phyloP scores from a whole-genome alignment of 2,797 vertebrate genomes.

The Rousettus madagascariensis region DNA sequence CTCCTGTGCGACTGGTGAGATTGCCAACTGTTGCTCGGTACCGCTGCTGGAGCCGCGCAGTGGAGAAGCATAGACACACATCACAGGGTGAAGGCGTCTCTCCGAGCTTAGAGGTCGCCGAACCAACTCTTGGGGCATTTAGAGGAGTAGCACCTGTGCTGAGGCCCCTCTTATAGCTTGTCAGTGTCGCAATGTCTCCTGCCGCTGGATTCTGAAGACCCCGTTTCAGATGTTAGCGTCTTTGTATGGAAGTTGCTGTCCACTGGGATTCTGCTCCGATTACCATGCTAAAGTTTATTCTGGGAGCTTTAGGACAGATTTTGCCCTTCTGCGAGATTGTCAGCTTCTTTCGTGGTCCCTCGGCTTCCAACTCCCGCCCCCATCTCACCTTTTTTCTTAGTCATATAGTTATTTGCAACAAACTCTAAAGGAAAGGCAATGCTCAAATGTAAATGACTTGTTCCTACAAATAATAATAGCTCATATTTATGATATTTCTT shows the following conservation, averaged over 20 bases:
- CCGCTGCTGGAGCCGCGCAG: background rate
- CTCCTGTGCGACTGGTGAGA: accelerated
- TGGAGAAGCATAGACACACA: background rate
- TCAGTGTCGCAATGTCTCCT: background rate
- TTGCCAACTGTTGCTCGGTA: accelerated
- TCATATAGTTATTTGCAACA: background rate
- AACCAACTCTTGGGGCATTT: background rate
- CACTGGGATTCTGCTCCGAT: background rate
- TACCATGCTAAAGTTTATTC: background rate
- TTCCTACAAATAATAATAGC: background rate
- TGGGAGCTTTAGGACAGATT: background rate
- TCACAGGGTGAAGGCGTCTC: no score
- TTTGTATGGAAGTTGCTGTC: background rate
- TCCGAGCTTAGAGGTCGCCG: background rate
- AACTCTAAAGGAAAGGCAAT: background rate
- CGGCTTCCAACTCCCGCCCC: background rate
- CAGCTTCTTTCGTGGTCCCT: background rate
- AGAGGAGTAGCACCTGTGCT: background rate
- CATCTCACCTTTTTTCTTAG: background rate
- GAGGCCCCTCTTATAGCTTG: background rate
- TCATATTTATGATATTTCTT: background rate
- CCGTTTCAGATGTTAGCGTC: background rate
- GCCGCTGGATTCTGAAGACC: background rate
- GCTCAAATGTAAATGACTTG: background rate
- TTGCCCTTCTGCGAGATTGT: background rate